phyloP scores from a whole-genome alignment of 1,140 invertebrate species.

The Bradysia coprophila region DNA sequence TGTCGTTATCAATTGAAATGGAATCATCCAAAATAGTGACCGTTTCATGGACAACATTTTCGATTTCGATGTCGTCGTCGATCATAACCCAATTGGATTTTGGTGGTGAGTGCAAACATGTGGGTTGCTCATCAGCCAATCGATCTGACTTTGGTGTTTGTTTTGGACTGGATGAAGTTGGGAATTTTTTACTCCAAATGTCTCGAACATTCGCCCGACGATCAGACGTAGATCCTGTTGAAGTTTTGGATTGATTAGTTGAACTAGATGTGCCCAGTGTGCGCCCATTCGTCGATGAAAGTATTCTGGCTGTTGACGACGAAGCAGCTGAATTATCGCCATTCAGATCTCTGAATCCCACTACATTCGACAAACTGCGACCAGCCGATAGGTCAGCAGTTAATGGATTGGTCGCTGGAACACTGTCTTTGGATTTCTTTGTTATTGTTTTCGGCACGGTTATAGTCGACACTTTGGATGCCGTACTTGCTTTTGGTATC shows the following conservation, averaged over 20 bases:
- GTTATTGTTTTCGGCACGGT: slow-evolving; percentile 2
- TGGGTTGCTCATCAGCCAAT: background rate
- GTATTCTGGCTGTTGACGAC: background rate
- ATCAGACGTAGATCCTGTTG: too few species aligned
- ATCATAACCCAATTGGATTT: background rate
- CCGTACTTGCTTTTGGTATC: too few species aligned
- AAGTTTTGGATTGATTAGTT: too few species aligned
- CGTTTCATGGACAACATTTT: background rate
- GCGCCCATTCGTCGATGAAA: background rate
- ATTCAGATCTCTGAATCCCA: slow-evolving; percentile 12
- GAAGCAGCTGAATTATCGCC: too few species aligned
- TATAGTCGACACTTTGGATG: too few species aligned
- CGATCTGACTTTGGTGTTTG: background rate
- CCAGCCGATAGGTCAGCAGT: too few species aligned
- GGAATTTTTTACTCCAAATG: background rate
- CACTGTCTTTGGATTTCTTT: slow-evolving; percentile 1
- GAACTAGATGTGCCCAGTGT: too few species aligned
- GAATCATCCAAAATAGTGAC: slow-evolving; percentile 10
- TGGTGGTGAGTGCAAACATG: background rate
- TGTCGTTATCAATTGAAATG: slow-evolving; percentile 1
- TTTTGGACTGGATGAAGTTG: background rate
- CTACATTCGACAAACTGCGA: slow-evolving; percentile 7
- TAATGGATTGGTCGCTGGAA: too few species aligned
- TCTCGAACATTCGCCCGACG: background rate
- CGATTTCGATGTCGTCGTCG: slow-evolving; percentile 7